Evolutionary conservation across 2,888 invertebrate genomes (phyloP).

Genomic region (Brenthis hecate): DNA sequence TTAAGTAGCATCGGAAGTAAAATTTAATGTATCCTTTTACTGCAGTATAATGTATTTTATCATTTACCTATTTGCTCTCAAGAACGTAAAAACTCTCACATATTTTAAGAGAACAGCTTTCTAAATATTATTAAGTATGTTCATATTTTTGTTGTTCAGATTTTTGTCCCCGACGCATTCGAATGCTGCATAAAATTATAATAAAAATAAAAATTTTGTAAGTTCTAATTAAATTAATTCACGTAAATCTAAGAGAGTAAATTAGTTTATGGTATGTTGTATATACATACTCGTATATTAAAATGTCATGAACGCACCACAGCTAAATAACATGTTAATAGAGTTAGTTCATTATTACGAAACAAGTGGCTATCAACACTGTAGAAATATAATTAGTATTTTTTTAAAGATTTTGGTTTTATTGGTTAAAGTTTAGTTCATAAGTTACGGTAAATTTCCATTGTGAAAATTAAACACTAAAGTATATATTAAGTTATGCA

Average conservation of each 20-base stretch:
- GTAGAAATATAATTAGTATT: neutral
- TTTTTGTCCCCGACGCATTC: no score
- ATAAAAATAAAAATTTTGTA: no score
- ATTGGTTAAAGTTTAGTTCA: no score
- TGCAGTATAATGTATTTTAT: neutral
- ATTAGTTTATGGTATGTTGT: neutral
- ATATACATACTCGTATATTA: conserved; percentile 13
- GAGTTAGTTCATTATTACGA: conserved; percentile 19
- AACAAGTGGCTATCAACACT: neutral
- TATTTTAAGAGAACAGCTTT: no score
- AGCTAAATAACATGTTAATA: conserved; percentile 19
- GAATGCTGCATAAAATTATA: no score
- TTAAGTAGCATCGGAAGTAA: neutral
- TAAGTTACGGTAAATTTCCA: neutral
- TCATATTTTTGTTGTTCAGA: no score
- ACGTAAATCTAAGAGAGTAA: neutral
- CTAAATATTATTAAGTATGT: no score
- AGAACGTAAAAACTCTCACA: no score
- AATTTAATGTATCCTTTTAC: neutral
- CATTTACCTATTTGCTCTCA: no score
- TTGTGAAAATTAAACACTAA: conserved; percentile 1
- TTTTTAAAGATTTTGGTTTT: no score
- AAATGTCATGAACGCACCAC: conserved; percentile 24
- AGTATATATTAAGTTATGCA: conserved; percentile 1
- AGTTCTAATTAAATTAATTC: no score